Evolutionary conservation across 2,888 invertebrate species (phyloP), one percentile per base, ranked within the genome.

Genomic region (Drosophila austrosaltans): DNA sequence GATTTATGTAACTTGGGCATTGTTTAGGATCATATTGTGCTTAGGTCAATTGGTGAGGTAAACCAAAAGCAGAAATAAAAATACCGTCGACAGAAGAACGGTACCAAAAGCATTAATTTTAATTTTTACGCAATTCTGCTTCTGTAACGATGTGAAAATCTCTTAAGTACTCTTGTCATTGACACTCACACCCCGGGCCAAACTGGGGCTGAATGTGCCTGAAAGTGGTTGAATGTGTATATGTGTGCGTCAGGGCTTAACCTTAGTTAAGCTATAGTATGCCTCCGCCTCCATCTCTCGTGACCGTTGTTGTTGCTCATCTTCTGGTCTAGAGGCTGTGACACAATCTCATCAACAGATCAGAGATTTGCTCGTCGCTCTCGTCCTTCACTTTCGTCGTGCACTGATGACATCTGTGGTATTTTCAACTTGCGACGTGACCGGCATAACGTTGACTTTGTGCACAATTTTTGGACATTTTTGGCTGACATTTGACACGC

Each of bases 61-160:
- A 16, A 28, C 66, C 44, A 48, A 68, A 66, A 53, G 53, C 64
- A 63, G 53, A 58, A 40, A 54, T 12, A 63, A 42, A 61, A n/a
- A 30, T 61, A 53, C 63, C 66, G 48, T 65, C 53, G 59, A 75
- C 62, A 67, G 42, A 58, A 40, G 39, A 4, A 25, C 10, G 25
- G 10, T 58, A 66, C 53, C 65, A 69, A 69, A 83, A 83, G 78
- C 85, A 89, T 90, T 89, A 90, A 90, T 89, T 90, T 89, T 89
- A 89, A 89, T 89, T 89, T 90, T 82, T 82, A 77, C 79, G 79
- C 88, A 89, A 86, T 83, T 87, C 88, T 79, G 57, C 22, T 80
- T 78, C 81, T 82, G 87, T 89, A 91, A 91, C 88, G 89, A 91
- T 90, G 90, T 90, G 90, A 82, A 90, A 90, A 91, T 91, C 91